These are phyloP conservation scores for Delichon dasypus DNA, from an alignment of 2,797 vertebrate genomes.

Conservation along the genomic window DNA sequence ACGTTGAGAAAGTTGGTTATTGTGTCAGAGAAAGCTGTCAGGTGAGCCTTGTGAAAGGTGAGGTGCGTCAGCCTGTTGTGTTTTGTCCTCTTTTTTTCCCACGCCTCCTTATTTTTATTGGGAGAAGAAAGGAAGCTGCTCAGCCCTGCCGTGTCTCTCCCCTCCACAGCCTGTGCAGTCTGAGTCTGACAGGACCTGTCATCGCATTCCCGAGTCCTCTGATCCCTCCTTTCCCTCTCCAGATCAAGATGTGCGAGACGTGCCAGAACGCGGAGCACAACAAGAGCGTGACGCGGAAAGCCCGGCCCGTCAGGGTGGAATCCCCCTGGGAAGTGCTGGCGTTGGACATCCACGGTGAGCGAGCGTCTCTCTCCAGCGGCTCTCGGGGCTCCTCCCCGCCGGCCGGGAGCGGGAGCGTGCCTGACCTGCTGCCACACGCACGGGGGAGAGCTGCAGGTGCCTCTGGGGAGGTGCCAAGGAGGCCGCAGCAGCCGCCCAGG, in stretches of 20 bases:
- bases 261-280: constrained; percentile 87
- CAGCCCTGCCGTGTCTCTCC: background rate
- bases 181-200: background rate
- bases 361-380: background rate
- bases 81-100: background rate
- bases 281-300: constrained; percentile 80
- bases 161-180: background rate
- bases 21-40: background rate
- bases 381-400: background rate
- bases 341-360: constrained; percentile 83
- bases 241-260: constrained; percentile 91
- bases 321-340: constrained; percentile 87
- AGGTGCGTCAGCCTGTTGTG: background rate
- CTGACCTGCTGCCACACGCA: background rate
- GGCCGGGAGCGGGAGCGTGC: background rate
- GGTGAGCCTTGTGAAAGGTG: background rate
- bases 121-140: background rate
- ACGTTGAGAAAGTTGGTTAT: background rate
- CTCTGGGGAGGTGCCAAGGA: background rate
- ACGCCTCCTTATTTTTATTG: fast-evolving
- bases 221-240: background rate
- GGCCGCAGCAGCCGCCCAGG: background rate
- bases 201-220: background rate
- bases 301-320: constrained; percentile 83
- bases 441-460: background rate